Evolutionary conservation across 2,797 vertebrate species (phyloP).

Genomic region (Petrocephalus sullivani): DNA sequence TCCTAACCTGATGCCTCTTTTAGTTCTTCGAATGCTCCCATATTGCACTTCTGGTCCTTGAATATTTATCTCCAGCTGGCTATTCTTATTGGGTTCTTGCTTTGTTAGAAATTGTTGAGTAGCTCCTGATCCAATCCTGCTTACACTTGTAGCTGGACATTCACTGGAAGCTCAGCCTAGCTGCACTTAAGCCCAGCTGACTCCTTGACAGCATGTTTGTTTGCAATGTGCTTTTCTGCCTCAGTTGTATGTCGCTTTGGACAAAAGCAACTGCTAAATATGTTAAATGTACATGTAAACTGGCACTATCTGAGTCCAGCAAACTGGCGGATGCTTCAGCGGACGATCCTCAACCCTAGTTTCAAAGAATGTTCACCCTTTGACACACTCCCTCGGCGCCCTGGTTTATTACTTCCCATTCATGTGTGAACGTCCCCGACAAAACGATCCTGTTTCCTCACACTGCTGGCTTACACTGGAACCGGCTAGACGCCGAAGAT

Average conservation of each 20-base stretch:
- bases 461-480: constrained; percentile 11
- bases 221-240: background rate
- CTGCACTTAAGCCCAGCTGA: background rate
- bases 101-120: background rate
- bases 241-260: background rate
- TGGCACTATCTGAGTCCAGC: background rate
- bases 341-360: background rate
- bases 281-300: background rate
- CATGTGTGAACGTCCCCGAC: constrained; percentile 16
- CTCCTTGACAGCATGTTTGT: background rate
- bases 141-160: background rate
- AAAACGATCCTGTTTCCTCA: background rate
- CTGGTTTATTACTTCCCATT: constrained; percentile 31
- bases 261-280: background rate
- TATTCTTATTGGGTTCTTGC: no score
- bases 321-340: background rate
- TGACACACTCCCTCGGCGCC: background rate
- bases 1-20: background rate
- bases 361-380: constrained; percentile 8
- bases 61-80: no score
- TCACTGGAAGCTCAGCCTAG: background rate
- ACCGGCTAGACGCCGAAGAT: constrained; percentile 31
- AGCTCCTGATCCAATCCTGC: background rate
- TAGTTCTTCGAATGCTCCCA: background rate
- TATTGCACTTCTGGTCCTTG: background rate